Evolutionary conservation across 2,797 vertebrate species (phyloP).

Genomic region (Salmo trutta): DNA sequence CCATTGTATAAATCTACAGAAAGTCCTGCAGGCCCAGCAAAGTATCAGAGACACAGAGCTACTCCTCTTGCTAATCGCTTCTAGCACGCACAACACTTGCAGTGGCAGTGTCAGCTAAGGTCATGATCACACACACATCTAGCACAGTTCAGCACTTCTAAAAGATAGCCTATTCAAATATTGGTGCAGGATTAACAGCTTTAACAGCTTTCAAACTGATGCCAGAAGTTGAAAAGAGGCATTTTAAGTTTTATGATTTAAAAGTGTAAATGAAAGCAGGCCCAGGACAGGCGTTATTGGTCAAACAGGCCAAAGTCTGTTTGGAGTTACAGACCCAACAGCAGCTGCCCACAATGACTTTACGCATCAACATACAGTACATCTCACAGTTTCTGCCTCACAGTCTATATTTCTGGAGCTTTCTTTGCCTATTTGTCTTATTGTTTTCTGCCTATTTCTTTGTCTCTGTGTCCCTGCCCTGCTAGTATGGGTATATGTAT

Average conservation of each 20-base stretch:
- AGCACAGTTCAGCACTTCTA: slow-evolving; percentile 15
- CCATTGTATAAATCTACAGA: slow-evolving; percentile 19
- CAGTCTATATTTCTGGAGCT: neutral
- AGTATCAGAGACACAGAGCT: slow-evolving; percentile 12
- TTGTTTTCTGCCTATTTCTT: neutral
- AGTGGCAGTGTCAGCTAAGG: slow-evolving; percentile 17
- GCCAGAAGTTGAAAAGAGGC: slow-evolving; percentile 18
- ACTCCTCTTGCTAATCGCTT: slow-evolving; percentile 4
- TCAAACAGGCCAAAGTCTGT: slow-evolving; percentile 55
- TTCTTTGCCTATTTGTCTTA: neutral
- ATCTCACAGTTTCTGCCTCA: neutral
- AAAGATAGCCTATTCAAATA: slow-evolving; percentile 10
- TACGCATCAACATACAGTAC: neutral
- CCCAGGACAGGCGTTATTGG: slow-evolving; percentile 31
- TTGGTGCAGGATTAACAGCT: slow-evolving; percentile 12
- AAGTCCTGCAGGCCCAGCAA: slow-evolving; percentile 4
- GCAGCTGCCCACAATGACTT: neutral
- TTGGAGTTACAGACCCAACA: slow-evolving; percentile 20
- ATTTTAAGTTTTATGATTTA: slow-evolving; percentile 28
- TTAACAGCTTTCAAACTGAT: slow-evolving; percentile 3
- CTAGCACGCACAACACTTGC: slow-evolving; percentile 4
- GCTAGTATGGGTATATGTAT: neutral
- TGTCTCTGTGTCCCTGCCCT: slow-evolving; percentile 11
- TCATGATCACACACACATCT: slow-evolving; percentile 20
- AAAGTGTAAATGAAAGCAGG: slow-evolving; percentile 39